Evolutionary conservation across 2,113 vertebrate genomes (phyloP), one percentile per base, ranked within the genome.

Genomic region (Podiceps cristatus): DNA sequence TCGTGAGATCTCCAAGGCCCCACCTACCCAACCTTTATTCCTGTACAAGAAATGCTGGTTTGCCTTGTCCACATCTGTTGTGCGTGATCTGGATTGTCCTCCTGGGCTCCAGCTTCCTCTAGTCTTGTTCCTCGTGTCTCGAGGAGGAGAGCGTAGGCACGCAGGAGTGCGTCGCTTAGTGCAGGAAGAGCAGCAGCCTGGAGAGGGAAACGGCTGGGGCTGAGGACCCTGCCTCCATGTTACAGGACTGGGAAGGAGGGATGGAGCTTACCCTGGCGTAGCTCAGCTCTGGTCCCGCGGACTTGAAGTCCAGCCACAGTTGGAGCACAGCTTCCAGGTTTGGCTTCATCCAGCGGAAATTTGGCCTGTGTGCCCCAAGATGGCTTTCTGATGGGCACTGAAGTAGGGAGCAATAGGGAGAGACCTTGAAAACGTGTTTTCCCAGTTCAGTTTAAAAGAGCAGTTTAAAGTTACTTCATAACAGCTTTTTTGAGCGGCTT

Each of bases 221-320:
- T 49, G 58, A 72, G 40, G 33, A 29, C 13, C 5, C 10, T 31
- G 6, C 73, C 29, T 37, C 47, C 17, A 5, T 1, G 0, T 64
- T 40, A 25, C 0, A 0, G 42, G 31, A 25, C 27, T 80, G 50
- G 19, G 59, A 64, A 80, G 35, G 31, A 93, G 33, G 27, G 35
- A 9, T 73, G n/a, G 9, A 63, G 28, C 2, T 84, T 50, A 22
- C 5, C 10, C 14, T 56, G 49, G 42, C 55, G 31, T 53, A 62
- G 22, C n/a, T 69, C 60, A 66, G 17, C 76, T 69, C 33, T 82
- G 60, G 5, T 56, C 52, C 19, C n/a, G 2, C 50, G 25, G 42
- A 35, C 27, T 17, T 59, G 11, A 49, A 74, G 29, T 62, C 40
- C 28, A n/a, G 33, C 15, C 7, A 0, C 0, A 1, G 7, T 18